Conservation (phyloP, 2,888 invertebrate species). For the Tachystola acroxantha region DNA sequence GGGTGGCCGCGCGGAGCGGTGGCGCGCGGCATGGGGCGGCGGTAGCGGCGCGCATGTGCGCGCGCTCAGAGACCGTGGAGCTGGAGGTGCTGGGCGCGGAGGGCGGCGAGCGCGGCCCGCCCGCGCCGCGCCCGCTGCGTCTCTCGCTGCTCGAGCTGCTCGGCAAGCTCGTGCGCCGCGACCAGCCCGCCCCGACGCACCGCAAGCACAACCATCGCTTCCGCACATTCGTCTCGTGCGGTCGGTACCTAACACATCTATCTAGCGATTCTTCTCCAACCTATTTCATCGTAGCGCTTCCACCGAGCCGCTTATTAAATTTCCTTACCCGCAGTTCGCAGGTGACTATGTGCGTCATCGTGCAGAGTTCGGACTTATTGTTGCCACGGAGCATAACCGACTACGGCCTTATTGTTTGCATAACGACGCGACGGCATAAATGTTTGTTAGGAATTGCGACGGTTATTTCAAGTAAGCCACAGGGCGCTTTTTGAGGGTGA, state of each 20-base stretch:
- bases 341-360: conserved; percentile 18
- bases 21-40: conserved; percentile 65
- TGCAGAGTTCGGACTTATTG: conserved; percentile 14
- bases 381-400: conserved; percentile 13
- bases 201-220: conserved; percentile 78
- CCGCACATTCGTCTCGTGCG: conserved; percentile 73
- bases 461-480: too few species aligned
- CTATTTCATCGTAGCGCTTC: conserved; percentile 9
- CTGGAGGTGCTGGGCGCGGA: conserved; percentile 88
- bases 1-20: conserved; percentile 46
- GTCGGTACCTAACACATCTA: conserved; percentile 61
- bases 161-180: conserved; percentile 79
- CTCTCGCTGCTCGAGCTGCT: conserved; percentile 82
- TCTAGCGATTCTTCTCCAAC: conserved; percentile 24
- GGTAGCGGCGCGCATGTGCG: conserved; percentile 87
- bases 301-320: conserved; percentile 20
- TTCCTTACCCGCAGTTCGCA: conserved; percentile 14
- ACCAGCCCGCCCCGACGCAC: conserved; percentile 65
- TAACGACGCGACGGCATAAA: conserved; percentile 25
- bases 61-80: conserved; percentile 87
- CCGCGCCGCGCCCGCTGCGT: conserved; percentile 82
- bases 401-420: conserved; percentile 20
- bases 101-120: conserved; percentile 82
- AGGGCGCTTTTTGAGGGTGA: too few species aligned
- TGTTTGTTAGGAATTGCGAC: too few species aligned